Evolutionary conservation across 2,113 vertebrate species (phyloP).

Genomic region (Pomatorhinus ruficollis): DNA sequence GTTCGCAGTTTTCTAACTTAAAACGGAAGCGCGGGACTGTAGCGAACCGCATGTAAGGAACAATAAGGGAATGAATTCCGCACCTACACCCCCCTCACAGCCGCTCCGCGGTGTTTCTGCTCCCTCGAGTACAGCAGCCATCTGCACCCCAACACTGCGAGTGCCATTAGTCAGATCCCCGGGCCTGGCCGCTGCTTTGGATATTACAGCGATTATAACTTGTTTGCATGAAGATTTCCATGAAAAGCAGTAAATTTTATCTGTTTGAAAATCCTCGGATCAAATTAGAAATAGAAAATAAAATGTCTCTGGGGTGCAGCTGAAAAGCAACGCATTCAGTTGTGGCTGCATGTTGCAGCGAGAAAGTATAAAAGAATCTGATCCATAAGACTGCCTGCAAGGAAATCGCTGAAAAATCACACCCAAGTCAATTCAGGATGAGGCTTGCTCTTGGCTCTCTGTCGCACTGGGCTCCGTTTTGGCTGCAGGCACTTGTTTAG

Average conservation of each 20-base stretch:
- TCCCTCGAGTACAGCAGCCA: not conserved
- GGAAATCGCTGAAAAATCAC: accelerated
- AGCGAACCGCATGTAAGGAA: not conserved
- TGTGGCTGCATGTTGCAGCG: accelerated
- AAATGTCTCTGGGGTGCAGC: not conserved
- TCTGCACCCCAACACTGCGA: not conserved
- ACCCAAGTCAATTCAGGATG: no score
- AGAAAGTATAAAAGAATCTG: accelerated
- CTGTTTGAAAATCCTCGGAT: not conserved
- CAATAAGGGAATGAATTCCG: not conserved
- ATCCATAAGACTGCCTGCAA: not conserved
- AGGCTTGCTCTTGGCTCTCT: not conserved
- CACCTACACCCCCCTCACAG: not conserved
- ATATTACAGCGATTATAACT: accelerated
- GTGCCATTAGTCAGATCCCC: not conserved
- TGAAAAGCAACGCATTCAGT: accelerated
- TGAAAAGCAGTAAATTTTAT: accelerated
- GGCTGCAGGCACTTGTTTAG: not conserved
- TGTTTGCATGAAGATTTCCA: not conserved
- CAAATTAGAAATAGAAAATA: not conserved
- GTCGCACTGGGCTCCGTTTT: accelerated
- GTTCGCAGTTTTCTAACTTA: not conserved
- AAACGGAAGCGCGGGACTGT: not conserved
- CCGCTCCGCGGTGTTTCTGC: not conserved
- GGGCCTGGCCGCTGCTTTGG: not conserved